Evolutionary conservation across 2,888 invertebrate genomes (phyloP).

Genomic region (Lordiphosa fenestrarum): DNA sequence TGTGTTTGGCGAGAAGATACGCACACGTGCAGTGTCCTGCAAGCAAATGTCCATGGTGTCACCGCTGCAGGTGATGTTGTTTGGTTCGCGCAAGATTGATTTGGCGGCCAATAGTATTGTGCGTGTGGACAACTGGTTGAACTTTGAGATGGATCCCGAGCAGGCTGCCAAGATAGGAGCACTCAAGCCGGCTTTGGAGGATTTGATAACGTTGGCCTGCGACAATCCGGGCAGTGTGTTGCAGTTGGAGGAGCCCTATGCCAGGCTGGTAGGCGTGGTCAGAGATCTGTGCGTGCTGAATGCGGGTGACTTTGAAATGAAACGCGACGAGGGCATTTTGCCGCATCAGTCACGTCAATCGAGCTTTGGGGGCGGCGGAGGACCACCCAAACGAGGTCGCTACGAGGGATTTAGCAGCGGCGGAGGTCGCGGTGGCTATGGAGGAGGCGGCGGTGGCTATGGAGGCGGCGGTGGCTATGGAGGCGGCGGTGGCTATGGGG

Average conservation of each 20-base stretch:
- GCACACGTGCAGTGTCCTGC: conserved; percentile 96
- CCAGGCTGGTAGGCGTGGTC: conserved; percentile 85
- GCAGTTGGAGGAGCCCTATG: conserved; percentile 78
- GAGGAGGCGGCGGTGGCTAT: conserved; percentile 56
- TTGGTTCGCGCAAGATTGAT: conserved; percentile 89
- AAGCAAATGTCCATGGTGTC: conserved; percentile 98
- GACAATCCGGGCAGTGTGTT: conserved; percentile 89
- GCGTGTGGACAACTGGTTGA: conserved; percentile 96
- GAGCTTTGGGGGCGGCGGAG: conserved; percentile 46
- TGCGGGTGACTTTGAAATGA: conserved; percentile 87
- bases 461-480: conserved; percentile 43
- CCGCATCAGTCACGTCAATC: conserved; percentile 69
- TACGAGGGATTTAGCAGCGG: conserved; percentile 35
- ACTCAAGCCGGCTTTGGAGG: conserved; percentile 93
- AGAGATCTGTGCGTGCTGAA: conserved; percentile 88
- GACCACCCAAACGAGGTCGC: conserved; percentile 51
- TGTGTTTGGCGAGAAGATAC: conserved; percentile 98
- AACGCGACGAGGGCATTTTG: conserved; percentile 81
- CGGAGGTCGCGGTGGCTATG: conserved; percentile 38
- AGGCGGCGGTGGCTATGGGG: conserved; percentile 45
- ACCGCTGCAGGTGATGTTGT: conserved; percentile 94
- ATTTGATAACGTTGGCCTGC: conserved; percentile 89
- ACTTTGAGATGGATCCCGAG: conserved; percentile 90
- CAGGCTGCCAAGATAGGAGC: conserved; percentile 91
- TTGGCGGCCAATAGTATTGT: conserved; percentile 84